Evolutionary conservation across 2,113 vertebrate genomes (phyloP), one percentile per base, ranked within the genome.

Genomic region (Turdus rufiventris): DNA sequence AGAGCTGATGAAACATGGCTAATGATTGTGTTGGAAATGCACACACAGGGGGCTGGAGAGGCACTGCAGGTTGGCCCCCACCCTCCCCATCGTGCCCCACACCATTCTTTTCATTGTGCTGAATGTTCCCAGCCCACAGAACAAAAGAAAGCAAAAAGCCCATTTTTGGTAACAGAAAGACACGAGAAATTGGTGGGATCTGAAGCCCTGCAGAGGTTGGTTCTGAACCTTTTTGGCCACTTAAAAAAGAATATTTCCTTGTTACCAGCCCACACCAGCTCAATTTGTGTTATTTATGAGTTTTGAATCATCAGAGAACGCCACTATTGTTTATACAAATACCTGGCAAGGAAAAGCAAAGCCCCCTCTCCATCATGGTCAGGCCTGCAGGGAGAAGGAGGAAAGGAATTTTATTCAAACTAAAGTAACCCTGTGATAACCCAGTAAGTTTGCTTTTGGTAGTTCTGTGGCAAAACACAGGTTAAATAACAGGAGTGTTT

Each of bases 1-100:
- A 94, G 50, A 89, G 94, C 84, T 85, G 76, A 93, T 93, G 86
- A 50, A 91, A 67, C 89, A 72, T 24, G 51, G 72, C 91, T 58
- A 94, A 93, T 11, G 47, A 74, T 68, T 38, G 36, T 36, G 53
- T n/a, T 45, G 28, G 85, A 89, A 95, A 73, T 75, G 20, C 5
- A 67, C 20, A 72, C 62, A 47, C 1, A 2, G 72, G 54, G 61
- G 61, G 89, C 43, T 83, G 80, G 11, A 90, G 65, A 36, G 4
- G 38, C 60, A 88, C 21, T 5, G 80, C 5, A 58, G 67, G 10
- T 17, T 65, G 33, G 7, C 18, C 29, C n/a, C 20, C 38, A 34
- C n/a, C n/a, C 56, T 38, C 42, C 40, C 23, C 10, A 54, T 45
- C 31, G 26, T 13, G 6, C 38, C 50, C 21, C 71, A 85, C 43